phyloP scores from a whole-genome alignment of 2,797 vertebrate species.

The Apogon hyalosoma region DNA sequence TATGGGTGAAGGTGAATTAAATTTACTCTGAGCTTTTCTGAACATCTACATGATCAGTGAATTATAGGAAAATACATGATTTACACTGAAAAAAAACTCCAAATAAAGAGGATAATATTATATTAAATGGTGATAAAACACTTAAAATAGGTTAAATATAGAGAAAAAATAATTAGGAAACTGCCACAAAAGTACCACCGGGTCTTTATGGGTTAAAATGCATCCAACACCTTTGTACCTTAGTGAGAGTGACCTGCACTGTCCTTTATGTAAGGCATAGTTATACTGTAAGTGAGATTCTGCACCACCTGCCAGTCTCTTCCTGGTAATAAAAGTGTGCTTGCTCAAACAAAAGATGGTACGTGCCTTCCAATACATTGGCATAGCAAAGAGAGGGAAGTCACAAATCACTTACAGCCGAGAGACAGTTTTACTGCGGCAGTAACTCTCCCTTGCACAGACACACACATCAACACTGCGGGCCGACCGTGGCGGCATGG shows the following conservation, averaged over 20 bases:
- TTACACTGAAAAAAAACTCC: too few relatives aligned
- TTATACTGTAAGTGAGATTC: conserved; percentile 44
- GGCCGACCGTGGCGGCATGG: conserved; percentile 65
- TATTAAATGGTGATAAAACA: too few relatives aligned
- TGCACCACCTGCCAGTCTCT: conserved; percentile 64
- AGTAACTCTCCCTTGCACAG: conserved; percentile 74
- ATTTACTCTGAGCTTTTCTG: too few relatives aligned
- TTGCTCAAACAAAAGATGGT: conserved; percentile 73
- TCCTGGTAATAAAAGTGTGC: conserved; percentile 60
- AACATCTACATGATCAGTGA: too few relatives aligned
- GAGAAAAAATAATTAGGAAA: too few relatives aligned
- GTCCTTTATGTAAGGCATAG: conserved; percentile 35
- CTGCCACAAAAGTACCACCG: too few relatives aligned
- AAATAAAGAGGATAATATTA: too few relatives aligned
- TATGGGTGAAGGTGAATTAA: too few relatives aligned
- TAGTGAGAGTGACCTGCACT: conserved; percentile 25
- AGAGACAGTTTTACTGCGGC: conserved; percentile 81
- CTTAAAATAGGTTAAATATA: too few relatives aligned
- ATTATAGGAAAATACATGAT: too few relatives aligned
- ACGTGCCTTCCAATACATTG: conserved; percentile 58
- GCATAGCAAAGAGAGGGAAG: conserved; percentile 72
- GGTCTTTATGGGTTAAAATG: conserved; percentile 1
- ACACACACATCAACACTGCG: conserved; percentile 63
- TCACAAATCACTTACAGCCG: conserved; percentile 80
- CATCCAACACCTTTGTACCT: conserved; percentile 33